These are phyloP conservation scores for Caenorhabditis plicata DNA, from an alignment of 2,888 invertebrate species.

Conservation along the genomic window DNA sequence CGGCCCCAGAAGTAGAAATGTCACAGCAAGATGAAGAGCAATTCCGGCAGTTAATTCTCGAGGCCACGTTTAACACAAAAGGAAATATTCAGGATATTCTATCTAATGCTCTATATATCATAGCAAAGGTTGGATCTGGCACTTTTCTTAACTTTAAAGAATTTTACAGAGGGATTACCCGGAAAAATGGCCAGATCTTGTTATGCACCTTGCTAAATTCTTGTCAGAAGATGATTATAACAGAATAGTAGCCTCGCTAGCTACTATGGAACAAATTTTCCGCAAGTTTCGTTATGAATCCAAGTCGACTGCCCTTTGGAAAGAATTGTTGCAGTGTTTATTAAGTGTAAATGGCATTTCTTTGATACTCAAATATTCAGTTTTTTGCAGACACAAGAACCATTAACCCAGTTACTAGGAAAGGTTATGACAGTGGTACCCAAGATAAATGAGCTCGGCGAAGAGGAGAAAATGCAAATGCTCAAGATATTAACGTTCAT, in stretches of 20 bases:
- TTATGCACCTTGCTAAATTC: slow-evolving; percentile 88
- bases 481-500: slow-evolving; percentile 37
- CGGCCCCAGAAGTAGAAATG: slow-evolving; percentile 40
- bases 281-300: slow-evolving; percentile 85
- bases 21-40: slow-evolving; percentile 44
- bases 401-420: slow-evolving; percentile 85
- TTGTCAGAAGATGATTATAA: slow-evolving; percentile 75
- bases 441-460: slow-evolving; percentile 17
- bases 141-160: too few relatives aligned
- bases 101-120: slow-evolving; percentile 68
- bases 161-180: slow-evolving; percentile 85
- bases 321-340: slow-evolving; percentile 78
- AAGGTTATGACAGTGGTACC: slow-evolving; percentile 69
- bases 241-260: slow-evolving; percentile 87
- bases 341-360: slow-evolving; percentile 16
- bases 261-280: slow-evolving; percentile 93
- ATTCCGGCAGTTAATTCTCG: slow-evolving; percentile 73
- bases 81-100: slow-evolving; percentile 85
- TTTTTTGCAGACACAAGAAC: slow-evolving; percentile 77
- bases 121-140: slow-evolving; percentile 58
- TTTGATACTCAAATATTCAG: background rate
- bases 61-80: slow-evolving; percentile 88
- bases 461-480: slow-evolving; percentile 29
- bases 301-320: slow-evolving; percentile 90
- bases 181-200: slow-evolving; percentile 88